Conservation (phyloP, 2,113 vertebrate genomes). For the Ptyas mucosa region DNA sequence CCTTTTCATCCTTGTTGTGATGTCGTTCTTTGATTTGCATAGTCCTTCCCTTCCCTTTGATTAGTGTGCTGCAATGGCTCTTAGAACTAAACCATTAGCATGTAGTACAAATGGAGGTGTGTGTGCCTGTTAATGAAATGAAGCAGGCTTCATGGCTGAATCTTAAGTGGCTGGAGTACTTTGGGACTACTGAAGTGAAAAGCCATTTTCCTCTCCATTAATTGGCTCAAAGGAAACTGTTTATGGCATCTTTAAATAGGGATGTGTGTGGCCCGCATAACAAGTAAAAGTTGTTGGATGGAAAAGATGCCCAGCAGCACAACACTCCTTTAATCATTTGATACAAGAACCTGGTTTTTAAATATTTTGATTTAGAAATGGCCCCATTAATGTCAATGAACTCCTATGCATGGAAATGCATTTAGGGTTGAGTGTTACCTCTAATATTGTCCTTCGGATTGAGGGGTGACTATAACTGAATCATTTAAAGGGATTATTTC, state of each 20-base stretch:
- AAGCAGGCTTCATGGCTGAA: background rate
- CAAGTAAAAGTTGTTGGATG: background rate
- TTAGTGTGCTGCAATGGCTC: background rate
- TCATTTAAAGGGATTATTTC: background rate
- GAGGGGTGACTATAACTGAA: background rate
- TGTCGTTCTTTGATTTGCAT: background rate
- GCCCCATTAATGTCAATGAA: background rate
- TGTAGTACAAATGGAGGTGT: conserved; percentile 12
- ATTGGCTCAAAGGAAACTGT: conserved; percentile 11
- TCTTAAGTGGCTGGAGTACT: conserved; percentile 18
- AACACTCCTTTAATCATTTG: background rate
- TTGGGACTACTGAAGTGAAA: conserved; percentile 26
- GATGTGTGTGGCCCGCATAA: conserved; percentile 8
- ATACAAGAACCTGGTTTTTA: background rate
- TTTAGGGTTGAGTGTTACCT: background rate
- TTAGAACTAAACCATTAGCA: background rate
- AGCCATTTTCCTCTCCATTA: conserved; percentile 1
- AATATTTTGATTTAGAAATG: background rate
- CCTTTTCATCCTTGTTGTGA: background rate
- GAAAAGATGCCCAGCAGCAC: conserved; percentile 8
- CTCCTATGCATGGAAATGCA: too few species aligned
- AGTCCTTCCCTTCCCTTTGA: background rate
- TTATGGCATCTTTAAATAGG: conserved; percentile 17
- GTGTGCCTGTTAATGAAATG: conserved; percentile 25
- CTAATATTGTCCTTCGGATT: background rate